Evolutionary conservation across 2,113 vertebrate genomes (phyloP), one percentile per base, ranked within the genome.

Genomic region (Phoxinus phoxinus): DNA sequence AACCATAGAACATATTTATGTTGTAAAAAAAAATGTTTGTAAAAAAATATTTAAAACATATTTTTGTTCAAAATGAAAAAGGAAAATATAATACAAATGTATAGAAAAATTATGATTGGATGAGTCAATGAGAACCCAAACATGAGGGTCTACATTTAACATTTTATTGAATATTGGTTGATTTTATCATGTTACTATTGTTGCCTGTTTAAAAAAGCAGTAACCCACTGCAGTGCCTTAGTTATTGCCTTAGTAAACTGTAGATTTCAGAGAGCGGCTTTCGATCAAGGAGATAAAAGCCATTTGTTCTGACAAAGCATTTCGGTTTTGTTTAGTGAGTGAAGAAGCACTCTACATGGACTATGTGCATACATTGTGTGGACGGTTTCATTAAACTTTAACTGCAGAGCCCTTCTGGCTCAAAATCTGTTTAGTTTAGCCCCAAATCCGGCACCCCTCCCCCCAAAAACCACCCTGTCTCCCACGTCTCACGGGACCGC

Each of bases 321-420:
- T 85, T 87, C 23, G 85, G 77, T 88, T 89, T 88, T 83, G 85
- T 86, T 90, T 61, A 44, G 69, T 51, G 53, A 35, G 63, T 46
- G 61, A 84, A 48, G 53, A 73, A 58, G 73, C 84, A 81, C 76
- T 48, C 77, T 81, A 69, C 58, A 75, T 72, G 48, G 80, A 84
- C 84, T 83, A 83, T 78, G 82, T 89, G 88, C 72, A 91, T 87
- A 90, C 91, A 91, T 90, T 89, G 90, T 90, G 92, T 92, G 88
- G 90, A 88, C 90, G 86, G 19, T 88, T 93, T 94, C 92, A 93
- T 93, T 93, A 94, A 93, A 91, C 90, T 93, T 90, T 90, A 93
- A 93, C 80, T 89, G 92, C 92, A 93, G 89, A 94, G 87, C 87
- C 92, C 91, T 94, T 93, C 92, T 94, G 91, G 92, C 90, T 93